Evolutionary conservation across 2,888 invertebrate species (phyloP).

Genomic region (Sylvicola cinctus): DNA sequence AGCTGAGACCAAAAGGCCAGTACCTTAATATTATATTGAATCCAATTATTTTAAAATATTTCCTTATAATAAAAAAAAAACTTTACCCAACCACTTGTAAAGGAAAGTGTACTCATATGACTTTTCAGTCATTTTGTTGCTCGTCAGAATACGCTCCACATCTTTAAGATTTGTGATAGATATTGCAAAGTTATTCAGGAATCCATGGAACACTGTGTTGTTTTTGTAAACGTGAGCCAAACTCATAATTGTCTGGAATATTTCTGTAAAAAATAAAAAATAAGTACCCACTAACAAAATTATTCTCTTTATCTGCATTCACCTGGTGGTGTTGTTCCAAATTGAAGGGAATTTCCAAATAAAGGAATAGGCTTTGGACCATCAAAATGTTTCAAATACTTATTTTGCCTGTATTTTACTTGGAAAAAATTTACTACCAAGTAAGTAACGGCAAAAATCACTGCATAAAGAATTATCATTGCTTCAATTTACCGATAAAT

Average conservation of each 20-base stretch:
- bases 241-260: not conserved
- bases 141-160: not conserved
- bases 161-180: not conserved
- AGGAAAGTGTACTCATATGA: constrained; percentile 14
- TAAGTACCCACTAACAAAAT: too few species aligned
- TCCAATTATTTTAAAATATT: too few species aligned
- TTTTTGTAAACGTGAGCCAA: not conserved
- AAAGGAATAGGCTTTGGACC: not conserved
- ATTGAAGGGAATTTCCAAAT: not conserved
- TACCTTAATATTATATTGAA: too few species aligned
- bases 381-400: too few species aligned
- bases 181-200: not conserved
- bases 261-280: not conserved
- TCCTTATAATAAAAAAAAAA: too few species aligned
- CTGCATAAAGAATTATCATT: too few species aligned
- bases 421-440: too few species aligned
- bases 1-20: constrained; percentile 27
- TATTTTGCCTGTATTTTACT: too few species aligned
- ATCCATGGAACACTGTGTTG: not conserved
- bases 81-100: constrained; percentile 14
- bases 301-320: too few species aligned
- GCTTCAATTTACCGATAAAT: too few species aligned
- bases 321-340: too few species aligned
- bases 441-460: too few species aligned
- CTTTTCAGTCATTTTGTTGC: not conserved